Conservation (phyloP, 1,140 invertebrate species). For the Hirudo medicinalis region DNA sequence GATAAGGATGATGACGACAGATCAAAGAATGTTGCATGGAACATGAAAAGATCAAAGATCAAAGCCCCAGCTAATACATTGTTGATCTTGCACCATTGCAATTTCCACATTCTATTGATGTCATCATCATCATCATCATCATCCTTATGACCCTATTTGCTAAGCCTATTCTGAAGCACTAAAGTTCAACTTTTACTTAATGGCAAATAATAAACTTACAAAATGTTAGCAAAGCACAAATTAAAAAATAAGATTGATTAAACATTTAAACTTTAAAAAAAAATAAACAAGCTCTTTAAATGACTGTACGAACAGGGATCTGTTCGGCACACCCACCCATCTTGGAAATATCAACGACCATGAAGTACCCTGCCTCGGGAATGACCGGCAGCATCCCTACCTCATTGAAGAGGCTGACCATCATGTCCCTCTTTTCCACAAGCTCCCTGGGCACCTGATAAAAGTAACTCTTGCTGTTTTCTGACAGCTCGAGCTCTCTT, state of each 20-base stretch:
- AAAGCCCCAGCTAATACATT: too few relatives aligned
- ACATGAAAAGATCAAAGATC: too few relatives aligned
- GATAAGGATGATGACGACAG: background rate
- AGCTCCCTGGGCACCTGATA: slow-evolving; percentile 61
- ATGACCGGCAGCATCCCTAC: slow-evolving; percentile 78
- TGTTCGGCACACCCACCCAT: slow-evolving; percentile 26
- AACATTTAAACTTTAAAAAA: background rate
- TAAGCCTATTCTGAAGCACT: background rate
- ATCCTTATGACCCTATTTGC: too few relatives aligned
- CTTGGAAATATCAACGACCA: slow-evolving; percentile 73
- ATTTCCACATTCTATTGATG: too few relatives aligned
- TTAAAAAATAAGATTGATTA: background rate
- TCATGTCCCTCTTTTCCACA: slow-evolving; percentile 63
- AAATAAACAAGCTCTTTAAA: too few relatives aligned
- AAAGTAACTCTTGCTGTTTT: slow-evolving; percentile 66
- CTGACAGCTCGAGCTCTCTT: slow-evolving; percentile 58
- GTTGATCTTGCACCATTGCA: too few relatives aligned
- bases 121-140: too few relatives aligned
- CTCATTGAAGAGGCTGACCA: slow-evolving; percentile 61
- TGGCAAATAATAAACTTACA: background rate
- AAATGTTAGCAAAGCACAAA: background rate
- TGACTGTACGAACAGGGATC: background rate
- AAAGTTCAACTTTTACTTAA: background rate
- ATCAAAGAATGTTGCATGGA: too few relatives aligned
- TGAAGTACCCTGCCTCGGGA: slow-evolving; percentile 92